Evolutionary conservation across 2,888 invertebrate species (phyloP).

Genomic region (Lasioglossum leucozonium): DNA sequence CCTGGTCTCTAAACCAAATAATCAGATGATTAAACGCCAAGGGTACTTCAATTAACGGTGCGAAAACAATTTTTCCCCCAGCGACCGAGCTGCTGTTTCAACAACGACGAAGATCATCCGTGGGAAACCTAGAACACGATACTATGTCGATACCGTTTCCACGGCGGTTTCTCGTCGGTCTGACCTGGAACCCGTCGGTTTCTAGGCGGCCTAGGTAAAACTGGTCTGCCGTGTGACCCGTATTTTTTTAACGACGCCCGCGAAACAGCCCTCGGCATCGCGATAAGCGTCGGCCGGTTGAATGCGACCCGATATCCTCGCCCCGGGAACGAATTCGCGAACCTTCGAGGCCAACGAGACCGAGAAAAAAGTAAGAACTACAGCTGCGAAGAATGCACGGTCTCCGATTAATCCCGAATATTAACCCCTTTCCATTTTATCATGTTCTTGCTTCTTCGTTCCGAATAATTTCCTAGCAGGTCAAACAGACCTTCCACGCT

Average conservation of each 20-base stretch:
- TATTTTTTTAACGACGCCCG: conserved; percentile 71
- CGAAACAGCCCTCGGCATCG: conserved; percentile 47
- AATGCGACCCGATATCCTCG: conserved; percentile 34
- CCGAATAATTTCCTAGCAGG: neutral
- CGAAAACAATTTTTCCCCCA: too few relatives aligned
- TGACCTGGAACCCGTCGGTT: neutral
- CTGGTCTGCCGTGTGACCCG: conserved; percentile 65
- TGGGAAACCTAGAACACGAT: neutral
- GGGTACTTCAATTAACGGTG: too few relatives aligned
- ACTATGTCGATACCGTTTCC: neutral
- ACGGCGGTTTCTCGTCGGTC: neutral
- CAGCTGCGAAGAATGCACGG: neutral
- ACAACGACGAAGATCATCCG: neutral
- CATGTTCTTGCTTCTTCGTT: neutral
- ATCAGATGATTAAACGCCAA: too few relatives aligned
- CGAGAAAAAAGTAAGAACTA: neutral
- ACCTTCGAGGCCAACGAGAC: neutral
- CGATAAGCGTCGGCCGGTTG: conserved; percentile 41
- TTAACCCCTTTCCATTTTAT: neutral
- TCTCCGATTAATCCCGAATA: neutral
- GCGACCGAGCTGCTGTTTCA: too few relatives aligned
- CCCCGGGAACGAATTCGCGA: conserved; percentile 25
- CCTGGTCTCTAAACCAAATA: too few relatives aligned
- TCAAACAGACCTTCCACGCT: neutral
- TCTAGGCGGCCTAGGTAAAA: conserved; percentile 15